phyloP scores from a whole-genome alignment of 2,797 vertebrate species.

The Momotus momota region DNA sequence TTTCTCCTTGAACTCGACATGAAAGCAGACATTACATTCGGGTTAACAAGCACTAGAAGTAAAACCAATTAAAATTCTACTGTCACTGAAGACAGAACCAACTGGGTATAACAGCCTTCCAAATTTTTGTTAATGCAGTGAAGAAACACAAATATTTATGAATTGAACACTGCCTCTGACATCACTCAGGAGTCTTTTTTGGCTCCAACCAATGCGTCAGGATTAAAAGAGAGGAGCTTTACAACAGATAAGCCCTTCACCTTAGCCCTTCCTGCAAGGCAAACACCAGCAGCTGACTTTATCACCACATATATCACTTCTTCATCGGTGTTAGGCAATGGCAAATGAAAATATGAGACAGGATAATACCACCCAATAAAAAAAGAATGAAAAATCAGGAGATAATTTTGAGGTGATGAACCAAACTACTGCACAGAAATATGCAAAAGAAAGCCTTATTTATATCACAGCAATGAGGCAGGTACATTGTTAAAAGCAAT shows the following conservation, averaged over 20 bases:
- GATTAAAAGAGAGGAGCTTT: not conserved
- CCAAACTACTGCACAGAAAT: not conserved
- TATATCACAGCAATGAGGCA: not conserved
- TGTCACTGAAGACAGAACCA: slow-evolving; percentile 57
- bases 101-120: slow-evolving; percentile 48
- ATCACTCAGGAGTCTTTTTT: slow-evolving; percentile 24
- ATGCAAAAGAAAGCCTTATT: not conserved
- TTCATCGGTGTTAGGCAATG: not conserved
- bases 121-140: slow-evolving; percentile 51
- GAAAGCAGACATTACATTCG: slow-evolving; percentile 55
- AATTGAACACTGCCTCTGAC: slow-evolving; percentile 9
- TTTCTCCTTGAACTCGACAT: slow-evolving; percentile 57
- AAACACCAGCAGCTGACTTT: not conserved
- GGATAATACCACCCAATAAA: not conserved
- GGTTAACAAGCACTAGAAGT: slow-evolving; percentile 68
- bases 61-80: slow-evolving; percentile 76
- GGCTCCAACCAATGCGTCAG: not conserved
- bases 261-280: not conserved
- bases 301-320: not conserved
- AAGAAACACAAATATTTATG: slow-evolving; percentile 76
- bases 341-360: not conserved
- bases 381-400: not conserved
- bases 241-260: not conserved
- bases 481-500: not conserved
- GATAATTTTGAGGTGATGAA: not conserved